Evolutionary conservation across 2,888 invertebrate genomes (phyloP).

Genomic region (Brachylomia viminalis): DNA sequence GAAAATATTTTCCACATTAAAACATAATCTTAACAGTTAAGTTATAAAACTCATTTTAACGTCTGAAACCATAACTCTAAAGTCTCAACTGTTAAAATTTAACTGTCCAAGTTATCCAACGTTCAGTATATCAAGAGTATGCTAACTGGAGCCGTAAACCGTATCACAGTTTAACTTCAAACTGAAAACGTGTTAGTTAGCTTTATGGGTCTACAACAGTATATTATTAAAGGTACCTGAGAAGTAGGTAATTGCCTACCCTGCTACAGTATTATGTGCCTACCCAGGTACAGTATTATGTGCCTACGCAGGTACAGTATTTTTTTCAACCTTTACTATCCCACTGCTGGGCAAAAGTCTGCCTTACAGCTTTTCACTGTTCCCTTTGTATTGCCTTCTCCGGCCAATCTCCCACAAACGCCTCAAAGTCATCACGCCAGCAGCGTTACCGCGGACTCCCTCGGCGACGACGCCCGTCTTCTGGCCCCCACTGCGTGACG

Average conservation of each 20-base stretch:
- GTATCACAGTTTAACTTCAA: slow-evolving; percentile 60
- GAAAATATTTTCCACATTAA: slow-evolving; percentile 63
- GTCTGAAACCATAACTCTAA: slow-evolving; percentile 63
- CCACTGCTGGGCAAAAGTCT: too few relatives aligned
- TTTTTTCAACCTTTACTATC: too few relatives aligned
- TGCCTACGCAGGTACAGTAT: too few relatives aligned
- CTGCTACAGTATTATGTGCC: too few relatives aligned
- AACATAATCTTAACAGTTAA: slow-evolving; percentile 64
- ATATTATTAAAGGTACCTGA: slow-evolving; percentile 13
- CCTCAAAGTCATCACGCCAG: too few relatives aligned
- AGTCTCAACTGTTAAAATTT: slow-evolving; percentile 69
- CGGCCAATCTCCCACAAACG: too few relatives aligned
- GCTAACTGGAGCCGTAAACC: slow-evolving; percentile 62
- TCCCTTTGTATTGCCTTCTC: too few relatives aligned
- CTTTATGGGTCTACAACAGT: slow-evolving; percentile 30
- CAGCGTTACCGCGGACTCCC: too few relatives aligned
- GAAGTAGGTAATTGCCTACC: not conserved
- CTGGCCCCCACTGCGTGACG: too few relatives aligned
- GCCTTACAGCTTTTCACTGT: too few relatives aligned
- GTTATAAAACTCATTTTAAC: slow-evolving; percentile 67
- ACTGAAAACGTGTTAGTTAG: slow-evolving; percentile 58
- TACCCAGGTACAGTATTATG: too few relatives aligned
- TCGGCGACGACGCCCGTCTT: too few relatives aligned
- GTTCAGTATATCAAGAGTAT: slow-evolving; percentile 62
- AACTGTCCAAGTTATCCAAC: slow-evolving; percentile 71